Conservation (phyloP, 2,888 invertebrate genomes). For the Mesoligia furuncula region DNA sequence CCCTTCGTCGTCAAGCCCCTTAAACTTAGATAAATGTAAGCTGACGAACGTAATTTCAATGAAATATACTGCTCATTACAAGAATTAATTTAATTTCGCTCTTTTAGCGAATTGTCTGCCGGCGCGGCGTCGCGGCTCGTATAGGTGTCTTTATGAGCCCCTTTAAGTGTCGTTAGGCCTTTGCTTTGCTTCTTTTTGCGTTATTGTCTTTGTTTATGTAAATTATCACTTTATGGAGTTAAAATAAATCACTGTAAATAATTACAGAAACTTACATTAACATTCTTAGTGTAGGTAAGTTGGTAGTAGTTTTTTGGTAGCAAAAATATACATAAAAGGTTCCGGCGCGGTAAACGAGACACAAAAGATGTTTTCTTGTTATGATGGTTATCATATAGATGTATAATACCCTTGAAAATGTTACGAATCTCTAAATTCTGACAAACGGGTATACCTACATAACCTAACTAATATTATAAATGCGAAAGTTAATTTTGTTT, state of each 20-base stretch:
- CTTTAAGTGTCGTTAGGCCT: conserved; percentile 36
- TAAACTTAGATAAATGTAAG: conserved; percentile 84
- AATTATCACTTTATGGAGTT: conserved; percentile 3
- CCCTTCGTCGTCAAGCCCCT: conserved; percentile 79
- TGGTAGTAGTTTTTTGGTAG: background rate
- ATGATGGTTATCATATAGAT: too few species aligned
- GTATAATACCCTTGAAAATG: too few species aligned
- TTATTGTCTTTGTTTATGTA: conserved; percentile 24
- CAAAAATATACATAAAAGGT: too few species aligned
- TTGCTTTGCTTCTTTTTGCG: conserved; percentile 39
- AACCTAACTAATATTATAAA: too few species aligned
- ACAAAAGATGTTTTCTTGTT: too few species aligned
- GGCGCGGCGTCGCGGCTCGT: conserved; percentile 51
- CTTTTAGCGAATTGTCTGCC: conserved; percentile 69
- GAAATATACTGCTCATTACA: conserved; percentile 81
- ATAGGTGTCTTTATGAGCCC: conserved; percentile 57
- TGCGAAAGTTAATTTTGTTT: too few species aligned
- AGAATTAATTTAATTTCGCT: conserved; percentile 77
- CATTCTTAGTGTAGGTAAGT: background rate
- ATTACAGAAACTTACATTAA: background rate
- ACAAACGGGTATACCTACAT: background rate
- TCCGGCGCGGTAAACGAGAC: too few species aligned
- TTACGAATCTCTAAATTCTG: background rate
- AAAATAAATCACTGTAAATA: background rate
- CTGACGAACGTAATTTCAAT: conserved; percentile 84